A percentile compares a stretch with the other conserved stretches of the same genome.
Evolutionary conservation across 1,140 invertebrate genomes (phyloP).

Genomic region (Lithobius niger): DNA sequence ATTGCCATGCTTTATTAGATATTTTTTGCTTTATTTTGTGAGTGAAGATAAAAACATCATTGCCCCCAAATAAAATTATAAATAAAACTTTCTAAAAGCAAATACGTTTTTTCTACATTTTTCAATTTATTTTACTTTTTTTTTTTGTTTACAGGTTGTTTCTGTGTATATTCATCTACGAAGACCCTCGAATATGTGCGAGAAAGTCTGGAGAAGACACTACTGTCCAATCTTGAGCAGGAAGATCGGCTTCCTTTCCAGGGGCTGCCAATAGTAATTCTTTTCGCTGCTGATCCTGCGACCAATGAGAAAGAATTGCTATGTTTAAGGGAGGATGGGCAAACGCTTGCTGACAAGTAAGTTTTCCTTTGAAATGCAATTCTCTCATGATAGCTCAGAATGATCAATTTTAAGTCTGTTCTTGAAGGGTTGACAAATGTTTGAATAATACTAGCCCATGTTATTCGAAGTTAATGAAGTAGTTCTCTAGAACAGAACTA

Average conservation of each 20-base stretch:
- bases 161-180: conserved; percentile 73
- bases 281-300: conserved; percentile 71
- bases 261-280: conserved; percentile 75
- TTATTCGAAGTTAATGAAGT: no score
- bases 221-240: conserved; percentile 77
- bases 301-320: conserved; percentile 69
- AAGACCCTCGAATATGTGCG: conserved; percentile 84
- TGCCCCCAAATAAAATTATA: no score
- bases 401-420: conserved; percentile 2
- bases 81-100: neutral
- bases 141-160: conserved; percentile 32
- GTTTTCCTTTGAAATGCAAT: conserved; percentile 12
- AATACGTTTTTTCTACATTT: neutral
- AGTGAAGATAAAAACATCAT: no score
- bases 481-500: no score
- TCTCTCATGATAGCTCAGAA: neutral
- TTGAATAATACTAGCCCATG: conserved; percentile 6
- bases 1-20: no score
- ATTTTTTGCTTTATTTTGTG: no score
- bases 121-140: neutral
- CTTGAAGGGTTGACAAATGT: no score
- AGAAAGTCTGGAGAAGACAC: conserved; percentile 77
- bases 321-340: conserved; percentile 72
- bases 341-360: conserved; percentile 74
- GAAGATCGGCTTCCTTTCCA: conserved; percentile 67